A percentile compares a stretch with the other conserved stretches of the same genome.
phyloP scores from a whole-genome alignment of 1,140 invertebrate genomes.

The Drosophila guanche region DNA sequence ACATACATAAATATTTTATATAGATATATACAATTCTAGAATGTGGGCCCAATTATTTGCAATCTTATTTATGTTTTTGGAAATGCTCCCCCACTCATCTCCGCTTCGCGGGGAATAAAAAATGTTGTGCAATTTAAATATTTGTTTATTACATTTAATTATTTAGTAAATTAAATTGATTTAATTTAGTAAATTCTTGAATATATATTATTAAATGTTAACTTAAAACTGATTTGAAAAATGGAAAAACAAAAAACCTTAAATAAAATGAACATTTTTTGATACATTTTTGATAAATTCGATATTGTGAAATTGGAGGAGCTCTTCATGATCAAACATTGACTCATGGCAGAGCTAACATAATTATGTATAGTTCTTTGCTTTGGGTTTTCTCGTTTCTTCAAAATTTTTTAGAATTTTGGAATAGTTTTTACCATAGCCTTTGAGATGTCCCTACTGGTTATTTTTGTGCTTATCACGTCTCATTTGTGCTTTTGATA shows the following conservation, averaged over 20 bases:
- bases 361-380: not conserved
- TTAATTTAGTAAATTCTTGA: slow-evolving; percentile 71
- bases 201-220: slow-evolving; percentile 65
- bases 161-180: slow-evolving; percentile 36
- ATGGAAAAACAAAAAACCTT: slow-evolving; percentile 34
- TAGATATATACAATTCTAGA: slow-evolving; percentile 39
- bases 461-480: too few relatives aligned
- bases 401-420: too few relatives aligned
- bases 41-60: slow-evolving; percentile 58
- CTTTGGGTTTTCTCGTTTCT: too few relatives aligned
- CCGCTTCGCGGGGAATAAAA: slow-evolving; percentile 33
- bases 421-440: too few relatives aligned
- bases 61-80: slow-evolving; percentile 51
- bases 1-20: slow-evolving; percentile 39
- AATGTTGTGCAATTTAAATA: slow-evolving; percentile 64
- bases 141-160: slow-evolving; percentile 61
- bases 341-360: not conserved
- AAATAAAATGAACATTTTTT: slow-evolving; percentile 66
- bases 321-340: not conserved
- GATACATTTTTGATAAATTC: slow-evolving; percentile 40
- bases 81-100: slow-evolving; percentile 30
- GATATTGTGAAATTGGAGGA: not conserved
- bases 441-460: too few relatives aligned
- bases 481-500: too few relatives aligned
- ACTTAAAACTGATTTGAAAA: slow-evolving; percentile 60